Evolutionary conservation across 2,113 vertebrate species (phyloP).

Genomic region (Emydocephalus ijimae): DNA sequence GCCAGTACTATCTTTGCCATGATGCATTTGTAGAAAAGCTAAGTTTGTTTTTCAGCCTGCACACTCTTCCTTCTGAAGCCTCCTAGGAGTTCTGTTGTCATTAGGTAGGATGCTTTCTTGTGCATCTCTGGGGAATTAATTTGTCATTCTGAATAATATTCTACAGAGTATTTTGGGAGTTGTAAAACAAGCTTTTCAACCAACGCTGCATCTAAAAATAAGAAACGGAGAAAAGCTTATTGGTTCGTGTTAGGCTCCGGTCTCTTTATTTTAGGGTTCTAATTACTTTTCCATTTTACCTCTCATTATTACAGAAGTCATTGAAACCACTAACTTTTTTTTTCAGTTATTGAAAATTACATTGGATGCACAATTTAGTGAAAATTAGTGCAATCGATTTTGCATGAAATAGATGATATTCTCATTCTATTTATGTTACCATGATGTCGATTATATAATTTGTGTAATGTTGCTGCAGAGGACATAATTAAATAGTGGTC

Average conservation of each 20-base stretch:
- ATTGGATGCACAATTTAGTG: neutral
- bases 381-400: neutral
- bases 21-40: neutral
- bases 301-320: neutral
- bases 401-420: neutral
- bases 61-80: conserved; percentile 38
- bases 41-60: conserved; percentile 21
- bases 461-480: neutral
- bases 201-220: neutral
- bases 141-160: conserved; percentile 48
- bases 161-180: conserved; percentile 31
- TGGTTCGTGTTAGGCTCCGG: neutral
- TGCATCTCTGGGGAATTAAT: conserved; percentile 63
- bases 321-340: neutral
- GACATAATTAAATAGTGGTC: neutral
- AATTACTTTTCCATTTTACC: conserved; percentile 23
- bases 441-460: neutral
- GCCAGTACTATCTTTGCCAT: neutral
- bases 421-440: neutral
- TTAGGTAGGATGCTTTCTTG: conserved; percentile 40
- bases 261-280: conserved; percentile 1
- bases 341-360: neutral
- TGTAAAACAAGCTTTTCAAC: conserved; percentile 19
- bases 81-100: conserved; percentile 49
- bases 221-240: conserved; percentile 46